Evolutionary conservation across 2,888 invertebrate species (phyloP), one percentile per base, ranked within the genome.

Genomic region (Meta bourneti): DNA sequence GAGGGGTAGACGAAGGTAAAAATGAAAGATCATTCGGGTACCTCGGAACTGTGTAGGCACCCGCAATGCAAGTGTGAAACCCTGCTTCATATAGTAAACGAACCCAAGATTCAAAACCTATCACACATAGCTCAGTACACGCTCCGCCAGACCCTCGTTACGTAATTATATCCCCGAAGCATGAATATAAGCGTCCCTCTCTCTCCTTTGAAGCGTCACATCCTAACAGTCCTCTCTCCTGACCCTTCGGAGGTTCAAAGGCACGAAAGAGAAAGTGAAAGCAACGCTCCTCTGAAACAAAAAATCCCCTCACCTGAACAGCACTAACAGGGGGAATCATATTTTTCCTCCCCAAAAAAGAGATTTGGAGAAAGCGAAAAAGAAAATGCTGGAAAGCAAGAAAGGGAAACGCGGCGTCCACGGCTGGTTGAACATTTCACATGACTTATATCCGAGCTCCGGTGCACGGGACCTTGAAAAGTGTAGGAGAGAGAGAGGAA

Each of bases 401-500:
- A 61, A 61, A 61, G 61, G 61, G 61, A 61, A 61, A 61, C 16
- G 61, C 34, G 34, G 34, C 34, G 34, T 87, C 88, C 70, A 77
- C 74, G 89, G 82, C 75, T 89, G 89, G 89, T 61, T 89, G 89
- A 75, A 19, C 80, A 82, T 54, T 80, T 87, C 79, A 34, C 80
- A 72, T 77, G 78, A 78, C 84, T 69, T 20, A 75, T 16, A 51
- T 54, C 54, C 54, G 20, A 69, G 52, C 11, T 34, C 20, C 34
- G 34, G 34, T 20, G n/a, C 19, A 34, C 79, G 54, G 71, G 82
- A 89, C 89, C 89, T 89, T 89, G 89, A 89, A 87, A 71, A 61
- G 52, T 71, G 69, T 71, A 20, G n/a, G 87, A 81, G 74, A 89
- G 74, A 89, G 34, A 34, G 34, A 34, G 81, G 75, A 82, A 77